Evolutionary conservation across 1,140 invertebrate genomes (phyloP), one percentile per base, ranked within the genome.

Genomic region (Epicauta chinensis): DNA sequence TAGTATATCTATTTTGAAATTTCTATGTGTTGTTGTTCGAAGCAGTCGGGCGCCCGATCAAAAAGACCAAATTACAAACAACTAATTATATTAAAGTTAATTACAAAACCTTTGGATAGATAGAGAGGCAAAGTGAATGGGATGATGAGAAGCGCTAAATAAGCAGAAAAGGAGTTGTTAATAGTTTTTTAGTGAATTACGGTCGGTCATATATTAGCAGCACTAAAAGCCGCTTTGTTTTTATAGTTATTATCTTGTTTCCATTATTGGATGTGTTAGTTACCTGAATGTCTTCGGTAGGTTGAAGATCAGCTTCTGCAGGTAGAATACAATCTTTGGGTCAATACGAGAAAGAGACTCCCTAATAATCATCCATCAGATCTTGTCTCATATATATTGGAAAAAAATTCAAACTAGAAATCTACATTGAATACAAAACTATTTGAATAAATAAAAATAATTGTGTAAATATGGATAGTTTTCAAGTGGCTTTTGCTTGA

Each of bases 201-300:
- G 51, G 41, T 39, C 49, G 49, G 51, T 54, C 55, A 51, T 60
- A 56, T 60, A 57, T 56, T 60, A 60, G 55, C 48, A 45, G 51
- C 51, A 48, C 41, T 53, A 57, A 56, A 54, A 57, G 54, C 54
- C 58, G 54, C 53, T 60, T 58, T 60, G 55, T 61, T 61, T 60
- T 61, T 58, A 53, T 61, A 42, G 56, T 55, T 51, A 58, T 57
- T 61, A 61, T 48, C 59, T 58, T 61, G 59, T 61, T 61, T 58
- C 55, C 59, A 61, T 61, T 55, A 61, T 61, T 61, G 59, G 53
- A 55, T 43, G 55, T 55, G 53, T 61, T 52, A 60, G 51, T 52
- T 60, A 58, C 58, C 58, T 58, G 45, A 40, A 46, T 56, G 23
- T 23, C 23, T 51, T 45, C 46, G 39, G 53, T 59, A 50, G 48